Conservation (phyloP, 2,113 vertebrate genomes). For the Myiopsitta monachus region DNA sequence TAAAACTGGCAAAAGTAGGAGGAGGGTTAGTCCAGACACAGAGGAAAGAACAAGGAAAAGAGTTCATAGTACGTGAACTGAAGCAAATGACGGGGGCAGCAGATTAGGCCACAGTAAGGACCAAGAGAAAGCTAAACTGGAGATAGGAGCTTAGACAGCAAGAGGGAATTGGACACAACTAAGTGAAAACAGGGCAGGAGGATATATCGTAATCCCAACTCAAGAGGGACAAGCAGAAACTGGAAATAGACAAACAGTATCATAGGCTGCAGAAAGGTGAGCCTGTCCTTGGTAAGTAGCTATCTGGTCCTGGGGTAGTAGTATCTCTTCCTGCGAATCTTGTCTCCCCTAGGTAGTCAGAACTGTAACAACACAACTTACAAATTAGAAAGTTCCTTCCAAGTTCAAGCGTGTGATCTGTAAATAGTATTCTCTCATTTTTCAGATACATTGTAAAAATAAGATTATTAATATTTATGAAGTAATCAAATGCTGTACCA, state of each 20-base stretch:
- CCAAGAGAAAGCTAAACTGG: neutral
- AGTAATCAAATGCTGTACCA: neutral
- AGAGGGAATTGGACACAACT: neutral
- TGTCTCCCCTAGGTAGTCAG: neutral
- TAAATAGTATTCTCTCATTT: neutral
- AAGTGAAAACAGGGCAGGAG: neutral
- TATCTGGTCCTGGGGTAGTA: neutral
- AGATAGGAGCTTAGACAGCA: neutral
- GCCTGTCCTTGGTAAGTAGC: neutral
- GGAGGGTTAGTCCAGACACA: neutral
- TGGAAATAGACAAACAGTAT: neutral
- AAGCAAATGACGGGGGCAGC: neutral
- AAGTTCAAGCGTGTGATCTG: neutral
- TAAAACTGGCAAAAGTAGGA: neutral
- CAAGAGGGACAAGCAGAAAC: neutral
- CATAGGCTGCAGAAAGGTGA: neutral
- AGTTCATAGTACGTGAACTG: neutral
- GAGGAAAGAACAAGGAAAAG: neutral
- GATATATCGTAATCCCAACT: neutral
- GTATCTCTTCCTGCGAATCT: neutral
- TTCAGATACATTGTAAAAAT: neutral
- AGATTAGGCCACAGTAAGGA: neutral
- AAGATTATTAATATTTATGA: neutral
- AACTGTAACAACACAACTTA: neutral
- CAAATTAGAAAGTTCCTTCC: neutral